Conservation (phyloP, 2,888 invertebrate genomes). For the Leptinotarsa juncta region DNA sequence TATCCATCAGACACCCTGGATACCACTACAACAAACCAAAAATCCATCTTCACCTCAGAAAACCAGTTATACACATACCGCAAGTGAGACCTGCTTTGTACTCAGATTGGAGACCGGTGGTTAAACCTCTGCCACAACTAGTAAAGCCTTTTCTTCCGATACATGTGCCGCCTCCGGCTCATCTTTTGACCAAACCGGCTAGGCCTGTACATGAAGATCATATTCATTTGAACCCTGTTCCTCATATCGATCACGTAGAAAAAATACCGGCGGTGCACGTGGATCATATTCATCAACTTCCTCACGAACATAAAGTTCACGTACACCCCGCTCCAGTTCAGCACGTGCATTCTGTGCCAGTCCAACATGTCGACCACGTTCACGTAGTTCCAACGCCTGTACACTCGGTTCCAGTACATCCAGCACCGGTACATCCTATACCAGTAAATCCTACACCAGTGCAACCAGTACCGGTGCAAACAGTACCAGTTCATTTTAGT, state of each 20-base stretch:
- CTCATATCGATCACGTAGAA: slow-evolving; percentile 48
- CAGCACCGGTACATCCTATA: slow-evolving; percentile 26
- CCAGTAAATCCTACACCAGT: slow-evolving; percentile 25
- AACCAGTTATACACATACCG: slow-evolving; percentile 41
- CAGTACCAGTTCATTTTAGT: slow-evolving; percentile 10
- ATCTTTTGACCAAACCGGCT: slow-evolving; percentile 29
- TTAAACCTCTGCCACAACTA: slow-evolving; percentile 29
- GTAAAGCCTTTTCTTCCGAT: slow-evolving; percentile 44
- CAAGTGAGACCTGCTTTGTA: slow-evolving; percentile 33
- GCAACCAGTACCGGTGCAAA: slow-evolving; percentile 19
- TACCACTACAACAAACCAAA: slow-evolving; percentile 50
- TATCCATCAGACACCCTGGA: slow-evolving; percentile 48
- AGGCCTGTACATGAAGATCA: slow-evolving; percentile 37
- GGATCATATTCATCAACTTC: slow-evolving; percentile 33
- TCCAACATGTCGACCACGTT: slow-evolving; percentile 35
- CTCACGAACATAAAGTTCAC: slow-evolving; percentile 19
- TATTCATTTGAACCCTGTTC: slow-evolving; percentile 43
- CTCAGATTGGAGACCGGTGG: slow-evolving; percentile 34
- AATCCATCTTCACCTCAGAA: slow-evolving; percentile 47
- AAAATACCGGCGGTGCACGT: slow-evolving; percentile 28
- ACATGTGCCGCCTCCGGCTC: slow-evolving; percentile 37
- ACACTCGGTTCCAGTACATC: slow-evolving; percentile 27
- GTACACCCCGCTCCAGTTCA: slow-evolving; percentile 33
- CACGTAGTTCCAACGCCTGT: slow-evolving; percentile 25
- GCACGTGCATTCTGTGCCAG: slow-evolving; percentile 44